These are phyloP conservation scores for Rana temporaria DNA, from an alignment of 2,113 vertebrate genomes.

Conservation along the genomic window DNA sequence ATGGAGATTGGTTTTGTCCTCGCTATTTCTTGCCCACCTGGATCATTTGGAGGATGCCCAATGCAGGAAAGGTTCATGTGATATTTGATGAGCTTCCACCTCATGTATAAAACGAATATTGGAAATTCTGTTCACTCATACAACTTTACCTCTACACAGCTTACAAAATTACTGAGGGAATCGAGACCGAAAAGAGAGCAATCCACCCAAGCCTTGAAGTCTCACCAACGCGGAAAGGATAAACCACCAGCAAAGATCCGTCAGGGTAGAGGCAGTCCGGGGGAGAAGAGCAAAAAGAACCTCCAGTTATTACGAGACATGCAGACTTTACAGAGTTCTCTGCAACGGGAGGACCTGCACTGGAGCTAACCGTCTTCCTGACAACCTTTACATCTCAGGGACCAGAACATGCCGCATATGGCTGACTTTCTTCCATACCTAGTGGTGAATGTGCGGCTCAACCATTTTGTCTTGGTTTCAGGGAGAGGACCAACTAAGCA, in stretches of 20 bases:
- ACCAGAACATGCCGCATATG: neutral
- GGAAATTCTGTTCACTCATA: too few species aligned
- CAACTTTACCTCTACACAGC: conserved; percentile 66
- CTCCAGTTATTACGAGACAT: conserved; percentile 89
- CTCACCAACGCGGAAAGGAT: conserved; percentile 58
- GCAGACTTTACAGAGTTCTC: conserved; percentile 89
- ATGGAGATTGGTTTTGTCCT: too few species aligned
- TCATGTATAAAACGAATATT: too few species aligned
- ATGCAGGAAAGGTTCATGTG: too few species aligned
- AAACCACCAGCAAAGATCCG: conserved; percentile 67
- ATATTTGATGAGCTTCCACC: too few species aligned
- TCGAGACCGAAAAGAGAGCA: conserved; percentile 63
- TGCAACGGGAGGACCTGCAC: conserved; percentile 75
- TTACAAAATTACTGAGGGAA: conserved; percentile 81
- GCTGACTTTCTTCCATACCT: too few species aligned
- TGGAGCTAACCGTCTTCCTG: conserved; percentile 74
- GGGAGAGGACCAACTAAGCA: too few species aligned
- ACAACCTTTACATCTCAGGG: neutral
- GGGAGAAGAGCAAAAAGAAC: conserved; percentile 85
- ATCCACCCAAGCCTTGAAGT: conserved; percentile 60
- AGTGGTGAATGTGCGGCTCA: too few species aligned
- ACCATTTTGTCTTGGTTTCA: too few species aligned
- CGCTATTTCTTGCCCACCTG: too few species aligned
- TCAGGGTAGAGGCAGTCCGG: conserved; percentile 75
- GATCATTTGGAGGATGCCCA: too few species aligned